A percentile compares a stretch with the other conserved stretches of the same genome.
Conservation (phyloP, 2,888 invertebrate genomes). For the Merodon equestris region DNA sequence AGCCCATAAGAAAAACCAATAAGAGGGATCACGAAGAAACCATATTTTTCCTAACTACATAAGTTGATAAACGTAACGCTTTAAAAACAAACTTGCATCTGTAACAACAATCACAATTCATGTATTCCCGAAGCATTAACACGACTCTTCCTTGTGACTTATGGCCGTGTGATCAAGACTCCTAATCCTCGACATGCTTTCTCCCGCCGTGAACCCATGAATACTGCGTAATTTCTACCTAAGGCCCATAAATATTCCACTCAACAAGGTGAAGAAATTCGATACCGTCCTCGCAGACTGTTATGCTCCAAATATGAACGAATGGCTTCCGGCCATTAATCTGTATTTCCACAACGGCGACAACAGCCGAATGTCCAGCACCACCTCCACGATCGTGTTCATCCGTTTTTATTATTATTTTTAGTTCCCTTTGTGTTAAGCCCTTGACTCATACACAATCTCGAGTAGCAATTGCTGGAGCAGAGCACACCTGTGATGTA, state of each 20-base stretch:
- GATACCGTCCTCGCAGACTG: constrained; percentile 21
- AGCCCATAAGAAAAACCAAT: no score
- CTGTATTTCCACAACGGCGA: constrained; percentile 19
- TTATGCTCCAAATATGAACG: constrained; percentile 6
- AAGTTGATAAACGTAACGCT: no score
- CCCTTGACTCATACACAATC: constrained; percentile 20
- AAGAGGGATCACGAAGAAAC: no score
- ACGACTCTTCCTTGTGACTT: no score
- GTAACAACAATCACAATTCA: no score
- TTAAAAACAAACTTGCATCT: no score
- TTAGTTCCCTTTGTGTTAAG: constrained; percentile 42
- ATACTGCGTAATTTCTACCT: constrained; percentile 24
- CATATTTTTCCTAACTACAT: no score
- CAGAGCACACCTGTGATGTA: background rate
- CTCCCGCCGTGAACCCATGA: background rate
- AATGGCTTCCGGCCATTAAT: constrained; percentile 27
- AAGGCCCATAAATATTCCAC: constrained; percentile 15
- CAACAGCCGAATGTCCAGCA: constrained; percentile 9
- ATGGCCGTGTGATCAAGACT: no score
- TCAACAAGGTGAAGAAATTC: constrained; percentile 39
- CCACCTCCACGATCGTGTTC: constrained; percentile 21
- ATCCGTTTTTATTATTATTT: constrained; percentile 44
- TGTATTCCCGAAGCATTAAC: no score
- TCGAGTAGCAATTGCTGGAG: constrained; percentile 14
- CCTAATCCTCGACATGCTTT: background rate